Percentiles rank a stretch among this genome's conserved stretches.
Conservation (phyloP, 2,797 vertebrate genomes). For the Anolis apletophallus region DNA sequence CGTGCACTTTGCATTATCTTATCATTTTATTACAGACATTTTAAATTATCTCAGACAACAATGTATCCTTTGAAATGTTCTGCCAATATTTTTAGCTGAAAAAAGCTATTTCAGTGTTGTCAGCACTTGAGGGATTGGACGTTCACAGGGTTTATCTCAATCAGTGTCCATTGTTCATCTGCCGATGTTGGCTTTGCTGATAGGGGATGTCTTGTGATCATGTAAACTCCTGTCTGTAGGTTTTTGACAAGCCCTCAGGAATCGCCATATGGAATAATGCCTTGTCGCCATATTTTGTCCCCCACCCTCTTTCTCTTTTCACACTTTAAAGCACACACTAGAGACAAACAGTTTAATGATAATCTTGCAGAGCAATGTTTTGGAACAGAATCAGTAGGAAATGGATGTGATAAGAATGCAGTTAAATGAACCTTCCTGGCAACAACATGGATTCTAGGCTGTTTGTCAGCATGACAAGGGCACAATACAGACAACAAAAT, state of each 20-base stretch:
- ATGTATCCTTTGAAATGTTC: neutral
- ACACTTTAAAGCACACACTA: conserved; percentile 53
- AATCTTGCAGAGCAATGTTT: conserved; percentile 61
- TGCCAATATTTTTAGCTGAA: conserved; percentile 33
- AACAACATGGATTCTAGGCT: conserved; percentile 41
- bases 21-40: neutral
- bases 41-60: conserved; percentile 36
- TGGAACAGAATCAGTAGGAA: conserved; percentile 53
- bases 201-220: conserved; percentile 50
- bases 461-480: conserved; percentile 53
- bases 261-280: conserved; percentile 65
- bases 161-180: conserved; percentile 9
- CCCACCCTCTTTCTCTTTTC: conserved; percentile 17
- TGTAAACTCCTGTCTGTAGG: conserved; percentile 34
- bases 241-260: conserved; percentile 61
- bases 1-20: neutral
- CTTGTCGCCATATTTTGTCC: neutral
- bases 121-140: conserved; percentile 36
- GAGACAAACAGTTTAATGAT: conserved; percentile 65
- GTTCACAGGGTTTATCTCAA: conserved; percentile 41
- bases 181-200: conserved; percentile 44
- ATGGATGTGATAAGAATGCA: conserved; percentile 64
- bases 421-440: conserved; percentile 49
- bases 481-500: neutral
- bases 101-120: conserved; percentile 42